Evolutionary conservation across 2,113 vertebrate species (phyloP), one percentile per base, ranked within the genome.

Genomic region (Cheirogaleus medius): DNA sequence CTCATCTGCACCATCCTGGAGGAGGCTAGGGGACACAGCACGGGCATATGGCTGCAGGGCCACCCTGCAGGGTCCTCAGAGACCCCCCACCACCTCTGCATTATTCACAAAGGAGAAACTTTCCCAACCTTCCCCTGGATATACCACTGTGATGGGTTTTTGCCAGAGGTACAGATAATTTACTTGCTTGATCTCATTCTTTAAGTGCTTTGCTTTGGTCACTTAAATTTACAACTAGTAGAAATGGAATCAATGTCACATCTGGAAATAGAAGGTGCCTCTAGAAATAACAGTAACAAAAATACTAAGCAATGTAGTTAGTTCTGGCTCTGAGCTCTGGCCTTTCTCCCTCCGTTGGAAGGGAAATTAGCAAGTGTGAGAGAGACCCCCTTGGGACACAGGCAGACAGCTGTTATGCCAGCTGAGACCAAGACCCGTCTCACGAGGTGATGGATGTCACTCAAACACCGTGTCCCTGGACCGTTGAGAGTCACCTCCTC

Each of bases 381-480:
- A 93, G 20, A 92, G n/a, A 17, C 34, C 4, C n/a, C 47, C 20
- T 25, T 34, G n/a, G 9, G 32, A 69, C 14, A 44, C 0, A n/a
- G 3, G 5, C 18, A 44, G 18, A 39, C 18, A 66, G 9, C 29
- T 34, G 9, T 6, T 11, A 18, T 8, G 20, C 8, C 15, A 17
- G 25, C 60, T 11, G 60, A 49, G 27, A n/a, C 0, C 0, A 44
- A 2, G 34, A 37, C 23, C 3, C 32, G n/a, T 60, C 37, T 47
- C 20, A 9, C 14, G 29, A 6, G 21, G 21, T 11, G 32, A 20
- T 6, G 34, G 29, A 8, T 1, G 14, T 18, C 34, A 68, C 60
- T 68, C 63, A 69, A 54, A 63, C 3, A 44, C 42, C 1, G 0
- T 15, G 10, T 14, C 27, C 69, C 12, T 0, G 5, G n/a, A n/a